phyloP scores from a whole-genome alignment of 2,888 invertebrate genomes.

The Erebia epiphron region DNA sequence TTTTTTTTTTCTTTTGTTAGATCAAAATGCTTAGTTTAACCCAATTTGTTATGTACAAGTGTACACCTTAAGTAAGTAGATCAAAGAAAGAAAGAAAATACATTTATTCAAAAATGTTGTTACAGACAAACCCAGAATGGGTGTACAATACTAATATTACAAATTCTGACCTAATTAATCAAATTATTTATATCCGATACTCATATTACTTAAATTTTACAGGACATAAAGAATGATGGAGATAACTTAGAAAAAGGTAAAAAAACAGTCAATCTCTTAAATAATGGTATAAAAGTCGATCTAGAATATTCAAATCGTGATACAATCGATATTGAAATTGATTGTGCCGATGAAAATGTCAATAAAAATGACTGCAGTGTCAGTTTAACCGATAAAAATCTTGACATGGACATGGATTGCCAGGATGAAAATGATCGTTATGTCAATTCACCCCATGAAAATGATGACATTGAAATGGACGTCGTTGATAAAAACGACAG shows the following conservation, averaged over 20 bases:
- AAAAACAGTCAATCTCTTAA: neutral
- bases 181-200: too few species aligned
- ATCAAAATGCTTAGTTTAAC: too few species aligned
- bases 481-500: neutral
- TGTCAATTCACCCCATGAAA: neutral
- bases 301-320: neutral
- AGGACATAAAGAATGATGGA: neutral
- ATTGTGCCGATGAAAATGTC: neutral
- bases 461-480: neutral
- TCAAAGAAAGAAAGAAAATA: too few species aligned
- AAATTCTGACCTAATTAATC: too few species aligned
- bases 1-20: too few species aligned
- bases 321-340: too few species aligned
- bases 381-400: neutral
- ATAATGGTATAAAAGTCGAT: neutral
- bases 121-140: too few species aligned
- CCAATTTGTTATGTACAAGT: too few species aligned
- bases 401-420: neutral
- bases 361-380: neutral
- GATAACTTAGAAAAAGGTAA: neutral
- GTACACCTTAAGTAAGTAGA: too few species aligned
- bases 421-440: neutral
- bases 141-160: too few species aligned
- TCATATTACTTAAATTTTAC: neutral
- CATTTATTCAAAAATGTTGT: too few species aligned